A percentile compares a stretch with the other conserved stretches of the same genome.
phyloP scores from a whole-genome alignment of 2,797 vertebrate genomes.

The Micrastur ruficollis region DNA sequence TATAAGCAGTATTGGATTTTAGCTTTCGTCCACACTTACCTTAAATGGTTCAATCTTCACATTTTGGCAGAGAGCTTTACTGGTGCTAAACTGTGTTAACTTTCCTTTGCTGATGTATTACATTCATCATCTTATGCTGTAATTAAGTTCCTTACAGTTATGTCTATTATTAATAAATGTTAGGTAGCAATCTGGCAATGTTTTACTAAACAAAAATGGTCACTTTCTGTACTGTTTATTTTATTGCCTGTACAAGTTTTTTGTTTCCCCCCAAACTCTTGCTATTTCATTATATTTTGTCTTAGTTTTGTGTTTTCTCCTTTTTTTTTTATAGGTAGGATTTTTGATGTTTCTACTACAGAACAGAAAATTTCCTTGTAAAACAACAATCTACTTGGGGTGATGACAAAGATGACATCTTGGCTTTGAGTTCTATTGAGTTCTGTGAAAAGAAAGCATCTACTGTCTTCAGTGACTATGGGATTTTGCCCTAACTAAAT shows the following conservation, averaged over 20 bases:
- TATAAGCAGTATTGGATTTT: neutral
- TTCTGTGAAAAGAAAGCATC: neutral
- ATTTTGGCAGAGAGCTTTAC: neutral
- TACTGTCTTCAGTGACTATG: neutral
- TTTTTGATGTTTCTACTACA: neutral
- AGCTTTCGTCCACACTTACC: neutral
- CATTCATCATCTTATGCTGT: neutral
- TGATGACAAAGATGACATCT: neutral
- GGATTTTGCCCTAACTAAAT: neutral
- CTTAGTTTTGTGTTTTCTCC: neutral
- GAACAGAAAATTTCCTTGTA: neutral
- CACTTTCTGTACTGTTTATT: neutral
- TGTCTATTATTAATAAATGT: neutral
- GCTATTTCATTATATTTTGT: neutral
- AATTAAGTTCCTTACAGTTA: neutral
- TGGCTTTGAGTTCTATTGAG: neutral
- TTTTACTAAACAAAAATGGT: neutral
- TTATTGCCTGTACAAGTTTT: neutral
- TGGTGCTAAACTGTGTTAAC: neutral
- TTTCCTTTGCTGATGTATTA: neutral
- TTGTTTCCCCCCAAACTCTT: neutral
- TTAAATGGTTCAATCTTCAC: neutral
- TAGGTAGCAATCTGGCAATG: neutral
- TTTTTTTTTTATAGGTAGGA: neutral
- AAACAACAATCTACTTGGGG: neutral